These are phyloP conservation scores for Drosophila birchii DNA, from an alignment of 2,888 invertebrate genomes.

Conservation along the genomic window DNA sequence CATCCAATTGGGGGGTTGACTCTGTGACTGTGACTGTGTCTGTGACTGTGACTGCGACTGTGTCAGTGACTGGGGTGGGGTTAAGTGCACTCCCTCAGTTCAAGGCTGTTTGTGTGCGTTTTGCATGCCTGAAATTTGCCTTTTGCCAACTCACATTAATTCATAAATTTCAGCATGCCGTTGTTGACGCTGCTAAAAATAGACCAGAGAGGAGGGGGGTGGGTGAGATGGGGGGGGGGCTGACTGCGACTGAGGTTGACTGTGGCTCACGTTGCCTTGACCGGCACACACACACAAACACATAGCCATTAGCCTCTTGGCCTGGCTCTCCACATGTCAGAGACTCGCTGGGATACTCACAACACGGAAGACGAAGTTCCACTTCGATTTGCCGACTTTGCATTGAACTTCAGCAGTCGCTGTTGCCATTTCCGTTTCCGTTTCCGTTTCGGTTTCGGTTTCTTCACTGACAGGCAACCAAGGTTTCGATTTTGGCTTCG, in stretches of 20 bases:
- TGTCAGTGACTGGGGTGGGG: not conserved
- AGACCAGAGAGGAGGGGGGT: not conserved
- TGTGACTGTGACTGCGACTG: not conserved
- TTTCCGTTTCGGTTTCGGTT: conserved; percentile 6
- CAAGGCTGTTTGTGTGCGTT: conserved; percentile 27
- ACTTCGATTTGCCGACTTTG: conserved; percentile 56
- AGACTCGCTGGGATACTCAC: conserved; percentile 10
- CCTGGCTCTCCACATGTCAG: conserved; percentile 16
- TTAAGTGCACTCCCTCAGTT: conserved; percentile 35
- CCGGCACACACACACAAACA: conserved; percentile 54
- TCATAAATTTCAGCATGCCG: conserved; percentile 45
- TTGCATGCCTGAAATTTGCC: conserved; percentile 36
- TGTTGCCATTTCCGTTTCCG: conserved; percentile 17
- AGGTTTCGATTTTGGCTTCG: not conserved
- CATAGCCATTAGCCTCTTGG: conserved; percentile 3
- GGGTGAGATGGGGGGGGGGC: not conserved
- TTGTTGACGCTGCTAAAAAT: conserved; percentile 42
- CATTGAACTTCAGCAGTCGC: conserved; percentile 64
- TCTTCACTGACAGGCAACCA: not conserved
- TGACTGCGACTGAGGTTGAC: not conserved
- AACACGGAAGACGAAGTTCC: conserved; percentile 32
- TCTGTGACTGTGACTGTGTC: not conserved
- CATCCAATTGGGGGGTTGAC: conserved; percentile 5
- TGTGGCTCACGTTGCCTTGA: conserved; percentile 59
- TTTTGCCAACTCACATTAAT: conserved; percentile 35